Percentiles rank a stretch among this genome's conserved stretches.
Evolutionary conservation across 2,797 vertebrate genomes (phyloP).

Genomic region (Pteropus rufus): DNA sequence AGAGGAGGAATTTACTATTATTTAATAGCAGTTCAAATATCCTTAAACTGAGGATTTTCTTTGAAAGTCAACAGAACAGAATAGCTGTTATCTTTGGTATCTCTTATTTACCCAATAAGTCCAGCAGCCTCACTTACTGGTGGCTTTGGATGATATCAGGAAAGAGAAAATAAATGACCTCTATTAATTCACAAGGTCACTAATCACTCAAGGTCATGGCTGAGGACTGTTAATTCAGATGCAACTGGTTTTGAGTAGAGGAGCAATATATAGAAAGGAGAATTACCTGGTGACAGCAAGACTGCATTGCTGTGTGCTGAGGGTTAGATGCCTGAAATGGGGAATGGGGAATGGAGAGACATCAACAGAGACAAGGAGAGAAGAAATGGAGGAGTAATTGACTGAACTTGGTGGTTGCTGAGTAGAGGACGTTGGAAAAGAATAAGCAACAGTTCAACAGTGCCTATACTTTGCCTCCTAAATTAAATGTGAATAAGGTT

Average conservation of each 20-base stretch:
- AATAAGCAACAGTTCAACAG: not conserved
- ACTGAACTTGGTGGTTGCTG: not conserved
- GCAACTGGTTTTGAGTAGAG: not conserved
- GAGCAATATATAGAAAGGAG: not conserved
- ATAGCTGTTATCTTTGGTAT: not conserved
- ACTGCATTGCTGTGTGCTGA: not conserved
- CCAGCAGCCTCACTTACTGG: not conserved
- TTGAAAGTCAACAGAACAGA: not conserved
- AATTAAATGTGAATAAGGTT: not conserved
- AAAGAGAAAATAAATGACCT: slow-evolving; percentile 10
- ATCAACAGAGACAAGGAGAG: not conserved
- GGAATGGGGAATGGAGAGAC: not conserved
- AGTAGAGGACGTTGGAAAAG: not conserved
- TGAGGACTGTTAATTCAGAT: not conserved
- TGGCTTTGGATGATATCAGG: not conserved
- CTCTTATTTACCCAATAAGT: not conserved
- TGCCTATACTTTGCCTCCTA: not conserved
- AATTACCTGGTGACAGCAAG: not conserved
- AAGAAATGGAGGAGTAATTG: not conserved
- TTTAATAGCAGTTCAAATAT: not conserved
- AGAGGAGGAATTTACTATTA: not conserved
- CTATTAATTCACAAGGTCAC: not conserved
- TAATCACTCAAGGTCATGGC: not conserved
- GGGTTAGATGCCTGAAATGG: not conserved
- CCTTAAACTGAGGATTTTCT: not conserved